Conservation (phyloP, 1,140 invertebrate genomes). For the Drosophila arizonae region DNA sequence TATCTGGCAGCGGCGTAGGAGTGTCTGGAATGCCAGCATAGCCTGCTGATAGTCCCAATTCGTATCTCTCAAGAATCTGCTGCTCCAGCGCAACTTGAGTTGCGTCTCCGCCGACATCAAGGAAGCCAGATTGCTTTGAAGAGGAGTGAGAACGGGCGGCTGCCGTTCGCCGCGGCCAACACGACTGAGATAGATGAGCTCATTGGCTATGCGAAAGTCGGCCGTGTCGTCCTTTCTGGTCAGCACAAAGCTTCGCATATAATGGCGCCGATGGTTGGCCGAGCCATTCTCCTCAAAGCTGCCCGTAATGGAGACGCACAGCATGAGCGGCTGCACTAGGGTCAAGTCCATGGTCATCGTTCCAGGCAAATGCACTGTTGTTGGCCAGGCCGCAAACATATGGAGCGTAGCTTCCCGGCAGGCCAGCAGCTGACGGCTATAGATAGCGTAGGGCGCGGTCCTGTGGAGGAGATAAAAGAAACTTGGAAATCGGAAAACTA, state of each 20-base stretch:
- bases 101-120: constrained; percentile 19
- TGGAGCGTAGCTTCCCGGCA: constrained; percentile 1
- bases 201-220: constrained; percentile 38
- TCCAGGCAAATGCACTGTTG: constrained; percentile 22
- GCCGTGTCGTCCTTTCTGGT: not conserved
- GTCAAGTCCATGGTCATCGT: constrained; percentile 37
- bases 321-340: constrained; percentile 1
- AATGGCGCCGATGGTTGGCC: not conserved
- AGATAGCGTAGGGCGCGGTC: constrained; percentile 7
- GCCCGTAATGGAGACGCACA: constrained; percentile 31
- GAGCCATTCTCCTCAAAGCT: constrained; percentile 11
- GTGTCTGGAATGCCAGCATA: constrained; percentile 24
- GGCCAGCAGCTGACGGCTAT: constrained; percentile 4
- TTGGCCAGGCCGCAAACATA: constrained; percentile 28
- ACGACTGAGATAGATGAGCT: constrained; percentile 29
- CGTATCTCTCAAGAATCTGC: constrained; percentile 30
- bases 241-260: constrained; percentile 30
- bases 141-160: not conserved
- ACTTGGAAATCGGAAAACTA: no score
- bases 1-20: constrained; percentile 9
- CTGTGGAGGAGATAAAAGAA: not conserved
- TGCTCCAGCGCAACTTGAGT: constrained; percentile 27
- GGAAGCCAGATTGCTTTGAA: constrained; percentile 5
- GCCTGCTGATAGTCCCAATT: constrained; percentile 44
- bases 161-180: constrained; percentile 1